Conservation (phyloP, 2,113 vertebrate species). For the Nothoprocta pentlandii region DNA sequence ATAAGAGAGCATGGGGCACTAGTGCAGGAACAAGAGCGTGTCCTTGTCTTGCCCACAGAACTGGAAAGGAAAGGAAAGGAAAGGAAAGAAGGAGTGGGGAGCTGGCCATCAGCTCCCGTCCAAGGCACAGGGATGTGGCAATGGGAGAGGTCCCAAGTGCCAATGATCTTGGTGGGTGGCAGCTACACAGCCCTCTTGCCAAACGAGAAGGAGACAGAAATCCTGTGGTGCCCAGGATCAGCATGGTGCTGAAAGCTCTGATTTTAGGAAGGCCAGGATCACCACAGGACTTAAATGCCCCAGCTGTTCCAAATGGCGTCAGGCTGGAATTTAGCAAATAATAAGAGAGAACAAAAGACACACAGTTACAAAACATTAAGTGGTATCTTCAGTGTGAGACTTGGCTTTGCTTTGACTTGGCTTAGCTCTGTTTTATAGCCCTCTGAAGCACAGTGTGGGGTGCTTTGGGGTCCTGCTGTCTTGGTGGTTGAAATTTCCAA, state of each 20-base stretch:
- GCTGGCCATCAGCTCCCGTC: neutral
- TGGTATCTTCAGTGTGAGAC: neutral
- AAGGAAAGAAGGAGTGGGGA: neutral
- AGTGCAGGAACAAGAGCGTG: neutral
- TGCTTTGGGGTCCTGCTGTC: neutral
- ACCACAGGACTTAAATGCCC: neutral
- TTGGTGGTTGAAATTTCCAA: neutral
- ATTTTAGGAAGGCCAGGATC: neutral
- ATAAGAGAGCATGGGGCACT: neutral
- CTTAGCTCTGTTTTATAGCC: neutral
- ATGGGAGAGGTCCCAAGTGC: neutral
- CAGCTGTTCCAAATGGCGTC: conserved; percentile 20
- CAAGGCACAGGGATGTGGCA: neutral
- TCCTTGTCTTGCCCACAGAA: neutral
- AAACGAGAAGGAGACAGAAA: neutral
- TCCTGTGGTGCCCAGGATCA: neutral
- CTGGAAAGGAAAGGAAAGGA: neutral
- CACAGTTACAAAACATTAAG: conserved; percentile 28
- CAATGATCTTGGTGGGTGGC: neutral
- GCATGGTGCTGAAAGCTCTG: neutral
- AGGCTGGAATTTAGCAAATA: conserved; percentile 20
- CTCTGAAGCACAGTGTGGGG: neutral
- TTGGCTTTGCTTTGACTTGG: conserved; percentile 6
- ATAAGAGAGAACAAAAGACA: neutral
- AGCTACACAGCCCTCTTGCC: neutral